phyloP scores from a whole-genome alignment of 2,888 invertebrate species.

The Drosophila emarginata region DNA sequence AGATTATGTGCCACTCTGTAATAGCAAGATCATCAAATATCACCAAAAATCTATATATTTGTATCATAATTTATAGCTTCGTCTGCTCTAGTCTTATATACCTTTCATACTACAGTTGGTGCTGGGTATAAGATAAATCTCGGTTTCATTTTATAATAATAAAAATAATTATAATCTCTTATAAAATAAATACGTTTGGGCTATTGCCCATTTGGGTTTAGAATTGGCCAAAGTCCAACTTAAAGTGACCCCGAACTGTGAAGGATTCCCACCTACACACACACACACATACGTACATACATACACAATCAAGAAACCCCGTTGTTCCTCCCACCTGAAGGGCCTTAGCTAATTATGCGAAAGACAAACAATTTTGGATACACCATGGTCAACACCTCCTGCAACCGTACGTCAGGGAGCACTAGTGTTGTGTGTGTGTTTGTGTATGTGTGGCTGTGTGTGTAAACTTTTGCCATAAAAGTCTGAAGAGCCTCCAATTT shows the following conservation, averaged over 20 bases:
- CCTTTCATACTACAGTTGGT: not conserved
- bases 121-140: conserved; percentile 10
- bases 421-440: not conserved
- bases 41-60: too few relatives aligned
- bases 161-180: conserved; percentile 29
- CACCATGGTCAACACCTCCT: conserved; percentile 57
- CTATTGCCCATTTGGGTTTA: conserved; percentile 19
- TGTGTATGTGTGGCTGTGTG: not conserved
- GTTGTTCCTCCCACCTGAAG: conserved; percentile 6
- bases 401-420: not conserved
- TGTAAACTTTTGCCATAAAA: conserved; percentile 22
- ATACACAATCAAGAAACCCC: conserved; percentile 4
- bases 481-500: not conserved
- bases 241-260: conserved; percentile 22
- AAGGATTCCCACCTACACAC: conserved; percentile 7
- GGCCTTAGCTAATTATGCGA: conserved; percentile 56
- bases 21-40: too few relatives aligned
- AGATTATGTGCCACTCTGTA: too few relatives aligned
- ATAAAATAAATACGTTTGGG: conserved; percentile 20
- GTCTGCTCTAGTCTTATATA: too few relatives aligned
- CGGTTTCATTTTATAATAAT: conserved; percentile 17
- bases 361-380: conserved; percentile 57
- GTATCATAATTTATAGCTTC: too few relatives aligned
- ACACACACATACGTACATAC: not conserved
- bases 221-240: conserved; percentile 32